Conservation (phyloP, 2,888 invertebrate genomes). For the Diaphora mendica region DNA sequence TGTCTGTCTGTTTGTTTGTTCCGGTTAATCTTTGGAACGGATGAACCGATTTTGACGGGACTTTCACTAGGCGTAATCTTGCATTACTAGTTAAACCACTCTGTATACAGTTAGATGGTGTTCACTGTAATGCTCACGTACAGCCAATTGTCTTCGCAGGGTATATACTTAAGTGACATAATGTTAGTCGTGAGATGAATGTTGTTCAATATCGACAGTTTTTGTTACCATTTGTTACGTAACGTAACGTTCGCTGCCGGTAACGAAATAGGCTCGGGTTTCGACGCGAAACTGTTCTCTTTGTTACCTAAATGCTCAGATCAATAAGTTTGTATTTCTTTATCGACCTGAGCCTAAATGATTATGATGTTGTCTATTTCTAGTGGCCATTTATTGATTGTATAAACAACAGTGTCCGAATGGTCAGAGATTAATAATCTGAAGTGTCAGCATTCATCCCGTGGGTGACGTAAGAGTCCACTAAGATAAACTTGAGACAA, state of each 20-base stretch:
- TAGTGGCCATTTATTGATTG: not conserved
- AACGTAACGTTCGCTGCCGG: not conserved
- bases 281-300: not conserved
- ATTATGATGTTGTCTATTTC: not conserved
- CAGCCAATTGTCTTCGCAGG: not conserved
- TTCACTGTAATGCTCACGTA: not conserved
- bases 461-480: no score
- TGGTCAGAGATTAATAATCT: no score
- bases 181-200: constrained; percentile 3
- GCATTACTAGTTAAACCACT: not conserved
- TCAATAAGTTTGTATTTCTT: no score
- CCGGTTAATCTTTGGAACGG: no score
- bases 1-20: no score
- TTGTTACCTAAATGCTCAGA: not conserved
- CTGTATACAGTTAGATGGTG: not conserved
- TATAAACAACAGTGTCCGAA: not conserved
- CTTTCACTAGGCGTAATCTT: no score
- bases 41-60: no score
- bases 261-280: not conserved
- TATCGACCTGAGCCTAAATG: no score
- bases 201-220: not conserved
- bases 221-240: not conserved
- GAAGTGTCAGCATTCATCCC: no score
- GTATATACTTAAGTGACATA: constrained; percentile 5
- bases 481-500: no score